Conservation (phyloP, 2,888 invertebrate species). For the Notocelia uddmanniana region DNA sequence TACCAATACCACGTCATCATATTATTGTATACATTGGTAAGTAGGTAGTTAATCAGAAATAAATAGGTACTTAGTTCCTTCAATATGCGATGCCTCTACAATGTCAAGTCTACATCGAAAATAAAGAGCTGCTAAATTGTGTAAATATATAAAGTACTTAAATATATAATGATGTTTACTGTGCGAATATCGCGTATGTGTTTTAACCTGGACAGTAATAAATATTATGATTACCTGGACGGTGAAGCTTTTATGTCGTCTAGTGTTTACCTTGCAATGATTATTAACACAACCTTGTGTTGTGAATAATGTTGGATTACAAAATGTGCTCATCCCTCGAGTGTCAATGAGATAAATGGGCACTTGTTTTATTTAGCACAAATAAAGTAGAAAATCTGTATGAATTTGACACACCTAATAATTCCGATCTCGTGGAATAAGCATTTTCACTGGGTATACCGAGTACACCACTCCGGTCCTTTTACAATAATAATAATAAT, state of each 20-base stretch:
- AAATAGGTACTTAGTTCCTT: neutral
- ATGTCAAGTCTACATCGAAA: neutral
- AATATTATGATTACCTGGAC: slow-evolving; percentile 12
- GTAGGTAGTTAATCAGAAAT: neutral
- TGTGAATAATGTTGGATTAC: slow-evolving; percentile 17
- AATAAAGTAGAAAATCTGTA: too few species aligned
- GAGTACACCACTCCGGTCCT: too few species aligned
- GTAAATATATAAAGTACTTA: slow-evolving; percentile 27
- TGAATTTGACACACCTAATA: too few species aligned
- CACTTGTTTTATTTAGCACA: too few species aligned
- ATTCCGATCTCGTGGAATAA: too few species aligned
- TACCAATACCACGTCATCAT: neutral
- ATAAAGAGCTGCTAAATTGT: slow-evolving; percentile 4
- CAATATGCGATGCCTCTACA: neutral
- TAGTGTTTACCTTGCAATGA: slow-evolving; percentile 9
- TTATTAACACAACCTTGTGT: slow-evolving; percentile 24
- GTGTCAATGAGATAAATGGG: too few species aligned
- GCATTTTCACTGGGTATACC: too few species aligned
- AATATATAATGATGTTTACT: slow-evolving; percentile 23
- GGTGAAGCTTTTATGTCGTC: slow-evolving; percentile 29
- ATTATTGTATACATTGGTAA: slow-evolving; percentile 4
- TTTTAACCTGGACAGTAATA: too few species aligned
- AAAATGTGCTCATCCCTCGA: neutral
- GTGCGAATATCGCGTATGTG: slow-evolving; percentile 27
- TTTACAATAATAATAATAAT: too few species aligned